A percentile compares a stretch with the other conserved stretches of the same genome.
Conservation (phyloP, 2,113 vertebrate genomes). For the Mesoclemmys tuberculata region DNA sequence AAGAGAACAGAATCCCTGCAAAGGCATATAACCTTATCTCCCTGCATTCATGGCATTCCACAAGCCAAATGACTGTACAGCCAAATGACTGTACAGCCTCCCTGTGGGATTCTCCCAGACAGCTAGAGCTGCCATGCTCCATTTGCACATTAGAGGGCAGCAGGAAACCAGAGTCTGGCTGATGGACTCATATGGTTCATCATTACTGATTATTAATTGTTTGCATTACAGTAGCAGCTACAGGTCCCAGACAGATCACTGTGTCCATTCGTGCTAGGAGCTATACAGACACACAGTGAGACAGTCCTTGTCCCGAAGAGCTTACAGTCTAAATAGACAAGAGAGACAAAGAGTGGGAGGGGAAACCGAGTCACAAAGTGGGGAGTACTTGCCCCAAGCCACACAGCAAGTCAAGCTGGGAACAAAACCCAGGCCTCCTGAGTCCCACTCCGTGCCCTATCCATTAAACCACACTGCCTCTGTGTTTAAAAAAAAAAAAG, state of each 20-base stretch:
- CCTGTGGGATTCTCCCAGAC: neutral
- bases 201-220: neutral
- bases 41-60: neutral
- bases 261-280: neutral
- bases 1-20: neutral
- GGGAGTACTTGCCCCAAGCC: neutral
- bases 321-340: neutral
- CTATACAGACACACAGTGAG: neutral
- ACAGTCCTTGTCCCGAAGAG: neutral
- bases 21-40: neutral
- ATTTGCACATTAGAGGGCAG: constrained; percentile 62
- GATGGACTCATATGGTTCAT: neutral
- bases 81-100: neutral
- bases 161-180: constrained; percentile 14
- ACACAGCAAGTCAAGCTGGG: neutral
- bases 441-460: neutral
- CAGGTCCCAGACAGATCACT: neutral
- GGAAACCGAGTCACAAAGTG: neutral
- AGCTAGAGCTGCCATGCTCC: neutral
- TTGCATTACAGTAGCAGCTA: neutral
- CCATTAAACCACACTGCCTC: neutral
- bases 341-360: neutral
- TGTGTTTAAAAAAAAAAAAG: too few species aligned
- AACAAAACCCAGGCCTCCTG: neutral
- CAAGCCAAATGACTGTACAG: neutral